These are phyloP conservation scores for Perithous albicinctus DNA, from an alignment of 2,888 invertebrate species.

Conservation along the genomic window DNA sequence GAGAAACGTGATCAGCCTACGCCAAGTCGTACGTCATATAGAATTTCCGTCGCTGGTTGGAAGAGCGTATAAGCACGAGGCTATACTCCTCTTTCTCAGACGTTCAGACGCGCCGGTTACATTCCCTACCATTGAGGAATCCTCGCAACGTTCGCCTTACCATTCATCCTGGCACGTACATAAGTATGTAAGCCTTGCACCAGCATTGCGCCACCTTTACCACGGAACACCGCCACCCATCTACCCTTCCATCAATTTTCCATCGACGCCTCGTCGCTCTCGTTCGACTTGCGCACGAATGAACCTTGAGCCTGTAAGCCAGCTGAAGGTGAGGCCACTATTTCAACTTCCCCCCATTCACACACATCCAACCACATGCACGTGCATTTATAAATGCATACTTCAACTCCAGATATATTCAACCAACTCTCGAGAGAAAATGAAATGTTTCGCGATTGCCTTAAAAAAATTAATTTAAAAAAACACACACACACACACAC, in stretches of 20 bases:
- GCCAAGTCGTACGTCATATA: slow-evolving; percentile 67
- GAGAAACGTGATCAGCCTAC: slow-evolving; percentile 80
- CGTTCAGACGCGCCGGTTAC: slow-evolving; percentile 68
- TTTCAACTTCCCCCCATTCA: slow-evolving; percentile 25
- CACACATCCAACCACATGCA: neutral
- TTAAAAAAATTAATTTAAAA: no score
- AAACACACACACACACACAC: no score
- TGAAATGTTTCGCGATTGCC: slow-evolving; percentile 3
- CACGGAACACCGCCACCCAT: slow-evolving; percentile 37
- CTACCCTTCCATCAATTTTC: slow-evolving; percentile 67
- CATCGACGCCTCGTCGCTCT: slow-evolving; percentile 51
- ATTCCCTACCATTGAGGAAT: slow-evolving; percentile 61
- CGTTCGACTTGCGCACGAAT: slow-evolving; percentile 42
- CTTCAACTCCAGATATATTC: slow-evolving; percentile 36
- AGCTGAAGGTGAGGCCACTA: slow-evolving; percentile 51
- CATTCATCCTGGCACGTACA: slow-evolving; percentile 65
- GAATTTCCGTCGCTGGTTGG: slow-evolving; percentile 73
- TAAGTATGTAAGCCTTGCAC: slow-evolving; percentile 30
- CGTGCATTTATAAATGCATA: slow-evolving; percentile 2
- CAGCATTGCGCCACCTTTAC: slow-evolving; percentile 1
- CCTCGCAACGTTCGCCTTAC: slow-evolving; percentile 55
- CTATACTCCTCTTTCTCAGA: slow-evolving; percentile 63
- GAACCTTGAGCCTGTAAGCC: slow-evolving; percentile 43
- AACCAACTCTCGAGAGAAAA: slow-evolving; percentile 19
- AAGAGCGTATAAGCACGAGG: slow-evolving; percentile 62